These are phyloP conservation scores for Erynnis tages DNA, from an alignment of 2,888 invertebrate genomes.

Conservation along the genomic window DNA sequence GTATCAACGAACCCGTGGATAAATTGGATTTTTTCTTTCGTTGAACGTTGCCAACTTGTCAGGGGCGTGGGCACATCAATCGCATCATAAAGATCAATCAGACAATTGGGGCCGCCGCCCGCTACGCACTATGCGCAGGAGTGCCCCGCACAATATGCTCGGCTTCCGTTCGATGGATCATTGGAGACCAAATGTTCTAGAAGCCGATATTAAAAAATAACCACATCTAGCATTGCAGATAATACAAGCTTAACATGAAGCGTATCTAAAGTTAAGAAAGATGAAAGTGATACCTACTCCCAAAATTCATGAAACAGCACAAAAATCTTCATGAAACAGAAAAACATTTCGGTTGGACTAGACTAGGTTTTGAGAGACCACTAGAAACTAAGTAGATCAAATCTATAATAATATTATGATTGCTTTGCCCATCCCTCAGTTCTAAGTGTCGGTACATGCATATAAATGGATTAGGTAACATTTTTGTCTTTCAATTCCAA, in stretches of 20 bases:
- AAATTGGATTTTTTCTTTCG: constrained; percentile 47
- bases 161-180: constrained; percentile 56
- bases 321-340: too few species aligned
- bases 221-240: neutral
- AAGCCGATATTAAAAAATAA: neutral
- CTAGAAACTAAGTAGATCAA: too few species aligned
- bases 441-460: too few species aligned
- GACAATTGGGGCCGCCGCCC: constrained; percentile 78
- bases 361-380: too few species aligned
- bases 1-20: constrained; percentile 26
- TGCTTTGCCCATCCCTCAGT: too few species aligned
- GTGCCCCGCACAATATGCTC: constrained; percentile 61
- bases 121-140: constrained; percentile 72
- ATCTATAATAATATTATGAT: too few species aligned
- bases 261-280: too few species aligned
- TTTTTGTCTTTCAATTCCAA: neutral
- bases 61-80: constrained; percentile 66
- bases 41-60: constrained; percentile 45
- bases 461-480: too few species aligned
- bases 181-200: constrained; percentile 36
- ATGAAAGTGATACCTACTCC: too few species aligned
- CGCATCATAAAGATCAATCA: constrained; percentile 77
- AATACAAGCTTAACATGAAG: too few species aligned
- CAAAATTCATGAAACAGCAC: too few species aligned
- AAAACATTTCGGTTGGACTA: too few species aligned